Base-by-base conservation (phyloP, 2,113 vertebrate species). In the Arvicanthis niloticus region DNA sequence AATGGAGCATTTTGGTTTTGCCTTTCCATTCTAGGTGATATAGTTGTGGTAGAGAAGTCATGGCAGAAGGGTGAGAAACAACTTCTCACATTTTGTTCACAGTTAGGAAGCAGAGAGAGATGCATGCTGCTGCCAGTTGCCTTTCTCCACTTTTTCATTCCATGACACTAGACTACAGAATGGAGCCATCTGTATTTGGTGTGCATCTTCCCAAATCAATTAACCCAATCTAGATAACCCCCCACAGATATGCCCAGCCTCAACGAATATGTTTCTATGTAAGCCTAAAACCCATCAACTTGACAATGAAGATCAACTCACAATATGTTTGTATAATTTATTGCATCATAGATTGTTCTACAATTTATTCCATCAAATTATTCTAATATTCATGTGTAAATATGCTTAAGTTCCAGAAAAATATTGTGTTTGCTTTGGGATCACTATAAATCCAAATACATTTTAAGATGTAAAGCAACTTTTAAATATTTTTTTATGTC, bases 401-500 rank as follows among this genome's bases (percentile, higher is more conserved):
- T 82, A 3, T 48, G 7, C 34, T 94, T 51, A 76, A 34, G 12
- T 1, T 58, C 4, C n/a, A 96, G 48, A 72, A 86, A 93, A 53
- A 88, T 16, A 76, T 1, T 17, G 82, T 51, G 91, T 65, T 93
- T 95, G 17, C 68, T 78, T 89, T 91, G 11, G 31, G 90, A 77
- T 92, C 58, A 73, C 34, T 51, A 72, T 48, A 76, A 80, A 87
- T 78, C 87, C 40, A 89, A 93, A 62, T 68, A 29, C 70, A 16
- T 77, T 42, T 81, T 91, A 87, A 95, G 75, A 73, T 75, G 68
- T 85, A 58, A 94, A 91, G 7, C 0, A 88, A 45, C 17, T 89
- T 85, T 75, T 88, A 31, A 88, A 76, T 72, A 51, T 91, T n/a
- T 5, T 24, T 91, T 91, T 67, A 80, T 13, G 93, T 95, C 40